Evolutionary conservation across 2,797 vertebrate species (phyloP).

Genomic region (Cyprinodon diabolis): DNA sequence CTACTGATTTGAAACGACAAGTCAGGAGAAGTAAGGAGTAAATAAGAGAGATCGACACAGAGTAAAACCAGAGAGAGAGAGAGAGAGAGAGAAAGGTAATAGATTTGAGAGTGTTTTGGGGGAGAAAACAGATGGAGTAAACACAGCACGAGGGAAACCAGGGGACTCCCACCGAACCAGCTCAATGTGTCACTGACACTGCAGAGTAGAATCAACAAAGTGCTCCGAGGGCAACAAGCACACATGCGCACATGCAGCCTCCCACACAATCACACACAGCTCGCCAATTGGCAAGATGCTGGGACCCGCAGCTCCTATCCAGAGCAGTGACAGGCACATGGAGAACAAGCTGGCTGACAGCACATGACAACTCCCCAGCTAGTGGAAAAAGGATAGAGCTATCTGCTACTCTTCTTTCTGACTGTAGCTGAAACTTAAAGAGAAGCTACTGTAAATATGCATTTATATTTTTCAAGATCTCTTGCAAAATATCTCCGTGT

Average conservation of each 20-base stretch:
- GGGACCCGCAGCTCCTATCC: conserved; percentile 70
- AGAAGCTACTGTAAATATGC: conserved; percentile 28
- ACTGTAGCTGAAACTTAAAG: conserved; percentile 47
- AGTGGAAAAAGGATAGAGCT: conserved; percentile 51
- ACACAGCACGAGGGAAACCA: conserved; percentile 76
- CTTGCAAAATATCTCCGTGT: conserved; percentile 24
- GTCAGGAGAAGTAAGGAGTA: conserved; percentile 73
- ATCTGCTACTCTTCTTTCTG: conserved; percentile 53
- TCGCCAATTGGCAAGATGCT: conserved; percentile 74
- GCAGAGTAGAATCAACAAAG: conserved; percentile 76
- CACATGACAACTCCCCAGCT: conserved; percentile 72
- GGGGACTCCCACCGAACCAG: conserved; percentile 75
- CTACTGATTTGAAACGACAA: conserved; percentile 77
- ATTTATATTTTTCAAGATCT: conserved; percentile 35
- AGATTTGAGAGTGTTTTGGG: conserved; percentile 76
- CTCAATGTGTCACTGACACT: conserved; percentile 78
- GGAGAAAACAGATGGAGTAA: conserved; percentile 80
- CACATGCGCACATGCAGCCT: conserved; percentile 51
- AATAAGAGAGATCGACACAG: conserved; percentile 70
- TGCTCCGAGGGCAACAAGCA: conserved; percentile 71
- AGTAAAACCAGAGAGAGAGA: conserved; percentile 56
- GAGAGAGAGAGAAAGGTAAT: conserved; percentile 64
- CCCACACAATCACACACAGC: conserved; percentile 64
- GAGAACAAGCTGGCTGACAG: conserved; percentile 76
- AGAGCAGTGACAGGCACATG: conserved; percentile 73